Percentiles rank a stretch among this genome's conserved stretches.
These are phyloP conservation scores for Drosophila biarmipes DNA, from an alignment of 1,140 invertebrate genomes.

Conservation along the genomic window DNA sequence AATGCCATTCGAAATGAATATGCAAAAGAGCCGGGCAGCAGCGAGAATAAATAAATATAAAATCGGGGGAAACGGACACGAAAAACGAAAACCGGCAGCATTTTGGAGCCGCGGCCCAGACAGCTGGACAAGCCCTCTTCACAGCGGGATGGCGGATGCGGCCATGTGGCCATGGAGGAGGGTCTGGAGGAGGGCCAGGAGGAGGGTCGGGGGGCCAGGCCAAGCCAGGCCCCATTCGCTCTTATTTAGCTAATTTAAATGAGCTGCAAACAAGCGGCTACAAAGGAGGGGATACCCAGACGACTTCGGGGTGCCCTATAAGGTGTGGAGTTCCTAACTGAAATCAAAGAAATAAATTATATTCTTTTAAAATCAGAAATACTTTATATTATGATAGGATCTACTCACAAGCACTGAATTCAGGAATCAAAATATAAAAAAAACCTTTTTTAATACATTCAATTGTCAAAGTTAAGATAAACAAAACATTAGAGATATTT, in stretches of 20 bases:
- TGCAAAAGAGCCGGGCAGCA: conserved; percentile 55
- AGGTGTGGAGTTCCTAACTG: background rate
- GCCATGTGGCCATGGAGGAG: background rate
- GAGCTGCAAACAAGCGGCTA: conserved; percentile 59
- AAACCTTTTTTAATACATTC: too few relatives aligned
- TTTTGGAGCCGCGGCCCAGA: conserved; percentile 54
- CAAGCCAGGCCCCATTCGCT: conserved; percentile 31
- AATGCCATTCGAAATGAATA: conserved; percentile 69
- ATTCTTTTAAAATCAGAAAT: too few relatives aligned
- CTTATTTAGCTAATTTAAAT: conserved; percentile 73
- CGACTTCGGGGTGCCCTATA: conserved; percentile 8
- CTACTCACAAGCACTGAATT: too few relatives aligned
- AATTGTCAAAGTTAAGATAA: too few relatives aligned
- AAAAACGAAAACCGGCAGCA: conserved; percentile 49
- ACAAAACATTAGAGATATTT: too few relatives aligned
- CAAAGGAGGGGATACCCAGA: background rate
- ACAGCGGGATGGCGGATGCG: conserved; percentile 44
- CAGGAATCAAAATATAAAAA: too few relatives aligned
- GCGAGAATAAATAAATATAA: conserved; percentile 42
- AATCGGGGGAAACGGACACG: background rate
- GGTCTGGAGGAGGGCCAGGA: background rate
- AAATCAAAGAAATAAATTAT: too few relatives aligned
- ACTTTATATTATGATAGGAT: too few relatives aligned
- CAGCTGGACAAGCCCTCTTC: conserved; percentile 64
- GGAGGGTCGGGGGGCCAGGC: conserved; percentile 9